Evolutionary conservation across 2,797 vertebrate species (phyloP), one percentile per base, ranked within the genome.

Genomic region (Semotilus atromaculatus): DNA sequence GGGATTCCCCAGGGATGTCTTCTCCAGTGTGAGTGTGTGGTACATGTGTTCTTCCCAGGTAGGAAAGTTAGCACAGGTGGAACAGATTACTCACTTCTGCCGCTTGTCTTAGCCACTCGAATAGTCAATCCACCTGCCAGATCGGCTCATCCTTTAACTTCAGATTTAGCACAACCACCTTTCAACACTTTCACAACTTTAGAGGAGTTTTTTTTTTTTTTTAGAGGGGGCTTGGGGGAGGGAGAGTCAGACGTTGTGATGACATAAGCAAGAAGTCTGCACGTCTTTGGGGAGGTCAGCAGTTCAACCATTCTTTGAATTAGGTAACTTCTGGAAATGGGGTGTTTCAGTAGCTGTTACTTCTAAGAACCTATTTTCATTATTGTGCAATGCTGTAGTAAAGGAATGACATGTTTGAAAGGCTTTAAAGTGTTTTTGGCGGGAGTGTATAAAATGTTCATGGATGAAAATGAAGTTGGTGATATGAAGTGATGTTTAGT

Each of bases 121-220:
- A 74, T 45, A 83, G 82, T 14, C 51, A 43, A 51, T 80, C 64
- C 76, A 83, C 83, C 80, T 86, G 83, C 83, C 70, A 82, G 68
- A 51, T 74, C 21, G 14, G 66, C 70, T 88, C 82, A 81, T 85
- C 71, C 23, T 43, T 53, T 60, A 64, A 64, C 66, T 74, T 72
- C n/a, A 43, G 26, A 83, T 29, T 84, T 72, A 81, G 62, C 84
- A 77, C 70, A 68, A 31, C 40, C 51, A 76, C 83, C 38, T 81
- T 87, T 87, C 77, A 81, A 7, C 88, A 84, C 76, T 77, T 86
- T 88, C 45, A 74, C 72, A 72, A 71, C 70, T 79, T 87, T 80
- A 67, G 45, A 80, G 71, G 26, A 60, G 74, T 36, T 67, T 78
- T 66, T 68, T 55, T 16, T 13, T 38, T 38, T n/a, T n/a, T n/a